These are phyloP conservation scores for Sebastiscus albofasciatus DNA, from an alignment of 2,797 vertebrate species.

Conservation along the genomic window DNA sequence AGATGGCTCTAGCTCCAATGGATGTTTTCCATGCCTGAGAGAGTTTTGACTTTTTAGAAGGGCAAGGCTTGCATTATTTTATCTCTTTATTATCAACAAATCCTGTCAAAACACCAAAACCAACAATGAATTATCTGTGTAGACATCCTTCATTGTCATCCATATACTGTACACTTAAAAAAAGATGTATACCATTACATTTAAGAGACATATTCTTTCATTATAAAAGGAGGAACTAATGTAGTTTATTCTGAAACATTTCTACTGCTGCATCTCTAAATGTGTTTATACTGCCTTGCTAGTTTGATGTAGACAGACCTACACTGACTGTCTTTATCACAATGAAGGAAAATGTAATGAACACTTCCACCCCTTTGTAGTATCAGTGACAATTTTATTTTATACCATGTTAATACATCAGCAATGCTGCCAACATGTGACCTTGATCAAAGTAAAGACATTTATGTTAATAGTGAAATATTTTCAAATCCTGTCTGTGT, in stretches of 20 bases:
- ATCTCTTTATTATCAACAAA: neutral
- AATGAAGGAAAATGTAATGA: neutral
- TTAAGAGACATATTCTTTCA: neutral
- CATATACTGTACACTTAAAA: neutral
- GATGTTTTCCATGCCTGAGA: neutral
- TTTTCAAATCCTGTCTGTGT: neutral
- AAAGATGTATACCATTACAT: neutral
- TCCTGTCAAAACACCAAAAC: neutral
- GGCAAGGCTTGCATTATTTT: neutral
- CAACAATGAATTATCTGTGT: neutral
- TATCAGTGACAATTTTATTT: neutral
- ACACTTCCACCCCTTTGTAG: neutral
- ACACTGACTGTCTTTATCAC: neutral
- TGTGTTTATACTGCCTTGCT: neutral
- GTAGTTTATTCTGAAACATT: neutral
- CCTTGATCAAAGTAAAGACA: neutral
- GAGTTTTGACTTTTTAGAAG: neutral
- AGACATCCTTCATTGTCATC: neutral
- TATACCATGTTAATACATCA: neutral
- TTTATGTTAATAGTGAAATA: neutral
- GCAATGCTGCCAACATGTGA: neutral
- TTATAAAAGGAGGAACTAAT: neutral
- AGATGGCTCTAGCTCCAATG: neutral
- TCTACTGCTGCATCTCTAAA: neutral
- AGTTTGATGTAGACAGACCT: neutral